Base-by-base conservation (phyloP, 2,888 invertebrate genomes). In the Netelia virgata region DNA sequence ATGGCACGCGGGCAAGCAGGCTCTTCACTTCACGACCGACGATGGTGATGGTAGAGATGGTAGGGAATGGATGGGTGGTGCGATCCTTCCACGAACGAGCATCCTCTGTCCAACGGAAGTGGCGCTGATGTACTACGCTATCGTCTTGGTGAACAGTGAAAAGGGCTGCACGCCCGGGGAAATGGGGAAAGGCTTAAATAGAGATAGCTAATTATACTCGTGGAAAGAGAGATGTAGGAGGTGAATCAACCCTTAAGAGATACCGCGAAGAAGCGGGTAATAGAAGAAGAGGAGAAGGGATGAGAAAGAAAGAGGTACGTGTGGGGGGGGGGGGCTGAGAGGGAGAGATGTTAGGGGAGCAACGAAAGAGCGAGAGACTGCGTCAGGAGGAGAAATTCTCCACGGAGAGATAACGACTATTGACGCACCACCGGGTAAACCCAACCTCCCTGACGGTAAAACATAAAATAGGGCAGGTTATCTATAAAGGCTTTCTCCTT, bases 351-450 rank as follows among this genome's bases (percentile, higher is more conserved):
- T 28, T 28, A 28, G 2, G 3, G 28, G 3, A 28, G 28, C 3
- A 28, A 28, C 1, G 3, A 28, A 28, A 28, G 28, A 28, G 3
- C 28, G 63, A 6, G 41, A 66, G 74, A 57, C 36, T 69, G 76
- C 50, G 80, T 78, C 84, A 83, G 82, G 82, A 75, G 82, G 82
- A 78, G 82, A 77, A 74, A 87, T 86, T 82, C 79, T 41, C 66
- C 20, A 59, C 36, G 66, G 85, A 61, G 86, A 88, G 89, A 89
- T 90, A 91, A 90, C 89, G 89, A 88, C 89, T 88, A 90, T 90
- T 90, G 90, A 90, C 89, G 88, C 86, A 70, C 78, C 64, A 75
- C 70, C 68, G 68, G 68, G 73, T 1, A 57, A 59, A 53, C 78
- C 43, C 41, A 68, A 47, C 70, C 66, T 43, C 23, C 16, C 50